Evolutionary conservation across 2,113 vertebrate genomes (phyloP), one percentile per base, ranked within the genome.

Genomic region (Sarotherodon lohbergeri): DNA sequence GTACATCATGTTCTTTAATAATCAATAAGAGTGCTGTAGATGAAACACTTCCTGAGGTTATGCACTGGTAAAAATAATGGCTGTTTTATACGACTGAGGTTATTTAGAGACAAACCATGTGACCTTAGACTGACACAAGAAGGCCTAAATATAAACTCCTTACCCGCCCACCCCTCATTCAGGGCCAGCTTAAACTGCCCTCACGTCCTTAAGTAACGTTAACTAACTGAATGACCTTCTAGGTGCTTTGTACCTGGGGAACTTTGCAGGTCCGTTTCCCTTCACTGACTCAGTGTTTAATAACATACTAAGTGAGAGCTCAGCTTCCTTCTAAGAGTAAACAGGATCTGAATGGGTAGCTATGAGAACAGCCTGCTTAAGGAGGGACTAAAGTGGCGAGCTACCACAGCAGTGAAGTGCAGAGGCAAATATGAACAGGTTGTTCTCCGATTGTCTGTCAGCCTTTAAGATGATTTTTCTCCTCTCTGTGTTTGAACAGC

Each of bases 261-360:
- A 14, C 5, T 66, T 39, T 39, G 86, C 55, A 36, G 39, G 48
- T 32, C 46, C 1, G 41, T 50, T 59, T 87, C 71, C 59, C 24
- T 82, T 82, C 84, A 59, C 14, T 55, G 73, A 29, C 83, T 83
- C 13, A 34, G 14, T 48, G 50, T 82, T 91, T 79, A 32, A 34
- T 50, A 83, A 82, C 59, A 66, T 32, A 43, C 76, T 48, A 12
- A 63, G 71, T 39, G 82, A 80, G 86, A 83, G 68, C 81, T 86
- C 59, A 43, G 78, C 48, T 83, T 90, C 48, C 66, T 73, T 66
- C 57, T 76, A 52, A 12, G 39, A 32, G 80, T 91, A 83, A 91
- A 91, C 85, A 86, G 71, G 63, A 34, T 88, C 46, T 88, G 43
- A 91, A 55, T 2, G 57, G 71, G 85, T 92, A 87, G 61, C 57